A percentile compares a stretch with the other conserved stretches of the same genome.
Evolutionary conservation across 2,113 vertebrate species (phyloP).

Genomic region (Triplophysa siluroides): DNA sequence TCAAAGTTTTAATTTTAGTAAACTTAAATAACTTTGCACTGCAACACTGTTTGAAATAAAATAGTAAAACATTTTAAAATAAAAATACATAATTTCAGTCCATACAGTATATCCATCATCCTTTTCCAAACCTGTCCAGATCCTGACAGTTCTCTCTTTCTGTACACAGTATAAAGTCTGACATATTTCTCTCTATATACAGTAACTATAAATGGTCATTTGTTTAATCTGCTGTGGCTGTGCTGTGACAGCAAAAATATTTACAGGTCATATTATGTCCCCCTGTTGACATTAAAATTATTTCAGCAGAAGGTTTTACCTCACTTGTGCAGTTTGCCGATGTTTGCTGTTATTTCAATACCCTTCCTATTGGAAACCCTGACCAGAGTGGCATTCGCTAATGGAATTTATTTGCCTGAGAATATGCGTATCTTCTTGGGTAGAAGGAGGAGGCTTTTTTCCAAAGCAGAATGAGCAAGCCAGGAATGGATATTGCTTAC

Average conservation of each 20-base stretch:
- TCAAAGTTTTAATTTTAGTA: too few relatives aligned
- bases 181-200: too few relatives aligned
- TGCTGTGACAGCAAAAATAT: conserved; percentile 7
- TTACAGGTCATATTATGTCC: conserved; percentile 29
- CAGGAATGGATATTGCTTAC: conserved; percentile 10
- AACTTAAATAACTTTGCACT: too few relatives aligned
- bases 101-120: too few relatives aligned
- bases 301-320: conserved; percentile 24
- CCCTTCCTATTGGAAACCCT: conserved; percentile 20
- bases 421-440: conserved; percentile 26
- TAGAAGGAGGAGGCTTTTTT: conserved; percentile 1
- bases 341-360: conserved; percentile 44
- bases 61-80: too few relatives aligned
- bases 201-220: too few relatives aligned
- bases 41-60: too few relatives aligned
- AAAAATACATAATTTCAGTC: too few relatives aligned
- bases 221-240: neutral
- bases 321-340: conserved; percentile 13
- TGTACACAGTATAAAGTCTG: too few relatives aligned
- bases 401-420: conserved; percentile 28
- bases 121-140: too few relatives aligned
- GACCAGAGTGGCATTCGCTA: conserved; percentile 36
- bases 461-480: conserved; percentile 16
- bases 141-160: too few relatives aligned
- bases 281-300: neutral